Base-by-base conservation (phyloP, 2,113 vertebrate genomes). In the Gorsachius goisagi region DNA sequence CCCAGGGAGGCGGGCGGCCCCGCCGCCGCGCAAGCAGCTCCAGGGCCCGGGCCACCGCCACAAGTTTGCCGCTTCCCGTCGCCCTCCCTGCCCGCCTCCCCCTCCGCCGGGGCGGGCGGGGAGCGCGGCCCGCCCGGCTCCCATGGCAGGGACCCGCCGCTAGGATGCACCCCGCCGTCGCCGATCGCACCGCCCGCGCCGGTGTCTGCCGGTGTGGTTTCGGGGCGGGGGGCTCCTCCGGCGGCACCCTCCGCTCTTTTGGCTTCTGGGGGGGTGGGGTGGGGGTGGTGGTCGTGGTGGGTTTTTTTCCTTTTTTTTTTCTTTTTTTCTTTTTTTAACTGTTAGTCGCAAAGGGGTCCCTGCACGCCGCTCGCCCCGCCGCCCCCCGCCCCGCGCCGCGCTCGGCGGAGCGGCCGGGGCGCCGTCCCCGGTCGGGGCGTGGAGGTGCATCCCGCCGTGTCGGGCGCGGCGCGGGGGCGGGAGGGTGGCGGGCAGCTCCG, bases 151-250 rank as follows among this genome's bases (percentile, higher is more conserved):
- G 49, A 97, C 97, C 97, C 77, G 91, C 98, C 98, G 97, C 98
- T 98, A 98, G 98, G 98, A 98, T 98, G 98, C 98, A 98, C 97
- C 98, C 98, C 98, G 93, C 97, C 93, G 98, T 98, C 98, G 88
- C 97, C 98, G 94, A 97, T 88, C 8, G 59, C 81, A 39, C 39
- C 39, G 39, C 39, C 39, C 35, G 30, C 13, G 56, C 67, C 21
- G 47, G 16, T 19, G 20, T 16, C 24, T 23, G 28, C 27, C 3
- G 28, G 53, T 44, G 66, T 11, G 62, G 18, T n/a, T 49, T 53
- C 13, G 26, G 45, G 82, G n/a, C 47, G 9, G 24, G 45, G 39
- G 28, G 24, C 15, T 39, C 37, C 64, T 37, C 24, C 26, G 8
- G 75, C 35, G 19, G 33, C 6, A 26, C 27, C 33, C 56, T 68